Conservation (phyloP, 2,113 vertebrate genomes). For the Paradoxurus hermaphroditus region DNA sequence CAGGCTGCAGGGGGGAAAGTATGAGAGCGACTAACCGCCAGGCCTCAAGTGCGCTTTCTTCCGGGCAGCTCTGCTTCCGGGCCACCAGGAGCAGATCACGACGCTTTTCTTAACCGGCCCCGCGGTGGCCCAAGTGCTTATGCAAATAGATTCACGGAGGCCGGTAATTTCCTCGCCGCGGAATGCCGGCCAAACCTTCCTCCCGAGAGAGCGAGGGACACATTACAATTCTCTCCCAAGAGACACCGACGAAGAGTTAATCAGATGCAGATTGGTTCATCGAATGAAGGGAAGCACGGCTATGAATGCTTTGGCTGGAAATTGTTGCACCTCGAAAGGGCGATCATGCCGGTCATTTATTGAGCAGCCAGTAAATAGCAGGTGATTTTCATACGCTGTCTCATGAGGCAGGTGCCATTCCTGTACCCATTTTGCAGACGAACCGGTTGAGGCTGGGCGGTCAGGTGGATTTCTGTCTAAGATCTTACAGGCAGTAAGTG, state of each 20-base stretch:
- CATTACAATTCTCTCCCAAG: slow-evolving; percentile 46
- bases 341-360: slow-evolving; percentile 63
- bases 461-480: not conserved
- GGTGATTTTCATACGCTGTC: slow-evolving; percentile 43
- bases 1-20: not conserved
- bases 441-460: not conserved
- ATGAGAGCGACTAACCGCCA: not conserved
- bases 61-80: slow-evolving; percentile 7
- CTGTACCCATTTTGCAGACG: slow-evolving; percentile 47
- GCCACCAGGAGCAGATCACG: not conserved
- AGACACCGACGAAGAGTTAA: slow-evolving; percentile 66
- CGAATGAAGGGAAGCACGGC: slow-evolving; percentile 56
- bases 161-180: slow-evolving; percentile 52
- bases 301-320: slow-evolving; percentile 65
- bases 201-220: slow-evolving; percentile 40
- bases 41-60: slow-evolving; percentile 7
- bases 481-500: not conserved
- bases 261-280: slow-evolving; percentile 58
- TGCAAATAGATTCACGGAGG: slow-evolving; percentile 43
- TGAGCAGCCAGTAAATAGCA: slow-evolving; percentile 39
- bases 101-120: slow-evolving; percentile 49
- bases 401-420: slow-evolving; percentile 34
- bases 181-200: slow-evolving; percentile 53
- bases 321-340: slow-evolving; percentile 57
- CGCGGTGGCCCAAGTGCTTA: slow-evolving; percentile 49